Evolutionary conservation across 2,888 invertebrate species (phyloP), one percentile per base, ranked within the genome.

Genomic region (Caenorhabditis macrosperma): DNA sequence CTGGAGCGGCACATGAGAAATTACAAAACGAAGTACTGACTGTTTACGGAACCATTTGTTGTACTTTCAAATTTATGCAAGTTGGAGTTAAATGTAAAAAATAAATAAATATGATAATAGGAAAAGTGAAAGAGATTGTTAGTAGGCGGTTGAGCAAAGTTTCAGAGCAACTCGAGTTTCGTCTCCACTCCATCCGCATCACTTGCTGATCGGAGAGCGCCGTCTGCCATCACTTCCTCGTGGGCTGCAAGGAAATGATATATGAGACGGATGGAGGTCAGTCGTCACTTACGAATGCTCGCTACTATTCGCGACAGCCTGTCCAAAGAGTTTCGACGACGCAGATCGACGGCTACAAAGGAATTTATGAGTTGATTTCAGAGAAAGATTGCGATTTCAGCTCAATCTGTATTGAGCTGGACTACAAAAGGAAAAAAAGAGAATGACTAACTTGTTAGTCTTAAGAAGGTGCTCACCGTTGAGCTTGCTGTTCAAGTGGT

Each of bases 261-360:
- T 5, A 54, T 17, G 28, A 24, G 10, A 24, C 22, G 22, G 22
- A 24, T 63, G 28, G 20, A 46, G 5, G 10, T 7, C 33, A 55
- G n/a, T 20, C 3, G 15, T 38, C 44, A 81, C 82, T 67, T 35
- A 82, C 82, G 78, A 68, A 85, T 85, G 60, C 69, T 85, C 64
- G 72, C 85, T 57, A 85, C 85, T 64, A 85, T 85, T 52, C 81
- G 71, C n/a, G 76, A 66, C 57, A 85, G 66, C 33, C 81, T 72
- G 68, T 83, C 85, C 81, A 85, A 64, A 35, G 81, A 85, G 63
- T 81, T 85, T 71, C 83, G 74, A 59, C 82, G 82, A 50, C 74
- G 72, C 5, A 69, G 50, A 63, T 81, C 80, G 67, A 60, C 71
- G 67, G 76, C 76, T 81, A 78, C 12, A 79, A 75, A 17, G 44